A percentile compares a stretch with the other conserved stretches of the same genome.
phyloP scores from a whole-genome alignment of 2,888 invertebrate species.

The Theristus sp. region DNA sequence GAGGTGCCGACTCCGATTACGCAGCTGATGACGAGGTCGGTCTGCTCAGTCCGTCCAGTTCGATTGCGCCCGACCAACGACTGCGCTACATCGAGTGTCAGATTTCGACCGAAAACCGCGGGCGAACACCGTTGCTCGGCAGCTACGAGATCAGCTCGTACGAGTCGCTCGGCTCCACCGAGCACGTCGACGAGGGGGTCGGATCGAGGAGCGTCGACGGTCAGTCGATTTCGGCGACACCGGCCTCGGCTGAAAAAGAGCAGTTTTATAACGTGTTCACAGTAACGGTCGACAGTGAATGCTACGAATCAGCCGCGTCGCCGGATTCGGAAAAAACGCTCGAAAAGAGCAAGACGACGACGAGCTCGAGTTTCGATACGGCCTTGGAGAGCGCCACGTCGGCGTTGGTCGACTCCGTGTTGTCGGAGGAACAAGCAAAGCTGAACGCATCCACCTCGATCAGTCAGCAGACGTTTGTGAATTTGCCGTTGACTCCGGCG shows the following conservation, averaged over 20 bases:
- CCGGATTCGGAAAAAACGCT: too few relatives aligned
- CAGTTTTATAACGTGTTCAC: background rate
- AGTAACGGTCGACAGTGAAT: background rate
- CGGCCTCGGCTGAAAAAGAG: background rate
- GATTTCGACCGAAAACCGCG: background rate
- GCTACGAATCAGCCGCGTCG: background rate
- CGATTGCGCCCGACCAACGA: background rate
- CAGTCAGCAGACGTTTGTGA: too few relatives aligned
- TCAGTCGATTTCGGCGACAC: background rate
- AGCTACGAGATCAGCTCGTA: background rate
- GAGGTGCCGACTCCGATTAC: background rate
- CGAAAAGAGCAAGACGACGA: too few relatives aligned
- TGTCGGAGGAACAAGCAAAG: too few relatives aligned
- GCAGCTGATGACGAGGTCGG: background rate
- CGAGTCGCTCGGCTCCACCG: too few relatives aligned
- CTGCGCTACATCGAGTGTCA: background rate
- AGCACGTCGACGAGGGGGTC: too few relatives aligned
- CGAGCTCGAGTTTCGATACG: too few relatives aligned
- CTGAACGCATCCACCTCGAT: too few relatives aligned
- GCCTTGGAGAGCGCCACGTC: too few relatives aligned
- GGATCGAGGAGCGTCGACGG: too few relatives aligned
- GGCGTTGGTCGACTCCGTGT: too few relatives aligned
- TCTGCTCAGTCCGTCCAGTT: background rate
- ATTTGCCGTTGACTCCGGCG: too few relatives aligned
- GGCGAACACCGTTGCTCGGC: background rate